Evolutionary conservation across 2,797 vertebrate genomes (phyloP).

Genomic region (Myotis vivesi): DNA sequence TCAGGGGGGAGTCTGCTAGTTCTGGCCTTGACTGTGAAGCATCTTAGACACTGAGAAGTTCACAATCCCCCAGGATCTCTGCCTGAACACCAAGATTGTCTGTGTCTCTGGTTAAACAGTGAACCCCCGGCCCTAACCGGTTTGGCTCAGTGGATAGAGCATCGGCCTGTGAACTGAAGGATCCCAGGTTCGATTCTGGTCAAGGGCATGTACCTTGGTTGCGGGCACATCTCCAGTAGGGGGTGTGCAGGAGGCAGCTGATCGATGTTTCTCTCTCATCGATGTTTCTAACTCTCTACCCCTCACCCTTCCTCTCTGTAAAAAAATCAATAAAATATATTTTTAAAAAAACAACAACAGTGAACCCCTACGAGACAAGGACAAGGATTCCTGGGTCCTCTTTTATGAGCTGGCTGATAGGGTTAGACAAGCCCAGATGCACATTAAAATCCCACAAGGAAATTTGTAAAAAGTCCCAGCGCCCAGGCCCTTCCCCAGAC

Average conservation of each 20-base stretch:
- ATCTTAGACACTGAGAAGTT: neutral
- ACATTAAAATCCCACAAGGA: neutral
- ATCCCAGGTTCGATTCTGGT: too few relatives aligned
- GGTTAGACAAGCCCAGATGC: neutral
- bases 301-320: too few relatives aligned
- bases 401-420: neutral
- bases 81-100: neutral
- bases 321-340: too few relatives aligned
- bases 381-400: neutral
- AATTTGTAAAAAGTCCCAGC: neutral
- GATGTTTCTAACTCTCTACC: too few relatives aligned
- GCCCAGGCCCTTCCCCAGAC: neutral
- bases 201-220: too few relatives aligned
- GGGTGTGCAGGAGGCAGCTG: too few relatives aligned
- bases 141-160: too few relatives aligned
- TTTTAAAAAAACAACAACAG: too few relatives aligned
- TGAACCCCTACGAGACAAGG: neutral
- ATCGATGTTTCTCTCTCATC: too few relatives aligned
- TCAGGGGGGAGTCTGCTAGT: neutral
- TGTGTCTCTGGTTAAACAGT: neutral
- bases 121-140: too few relatives aligned
- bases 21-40: neutral
- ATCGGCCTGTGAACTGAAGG: too few relatives aligned
- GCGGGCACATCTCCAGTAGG: too few relatives aligned
- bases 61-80: neutral